Evolutionary conservation across 2,888 invertebrate species (phyloP).

Genomic region (Eurytoma californica): DNA sequence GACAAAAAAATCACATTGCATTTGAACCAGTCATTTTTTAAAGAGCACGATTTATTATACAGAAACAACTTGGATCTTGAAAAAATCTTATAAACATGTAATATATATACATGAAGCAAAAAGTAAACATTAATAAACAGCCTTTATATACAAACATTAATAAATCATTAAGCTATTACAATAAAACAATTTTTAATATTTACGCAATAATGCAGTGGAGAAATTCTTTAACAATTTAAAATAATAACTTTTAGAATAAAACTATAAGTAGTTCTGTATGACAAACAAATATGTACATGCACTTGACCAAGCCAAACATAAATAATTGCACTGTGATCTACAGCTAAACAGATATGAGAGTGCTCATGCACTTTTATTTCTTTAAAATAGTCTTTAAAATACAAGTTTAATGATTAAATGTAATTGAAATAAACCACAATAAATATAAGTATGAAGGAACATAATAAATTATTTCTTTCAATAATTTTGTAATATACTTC

Average conservation of each 20-base stretch:
- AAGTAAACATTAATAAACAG: slow-evolving; percentile 53
- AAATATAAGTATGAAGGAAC: not conserved
- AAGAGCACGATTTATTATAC: slow-evolving; percentile 71
- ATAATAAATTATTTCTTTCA: not conserved
- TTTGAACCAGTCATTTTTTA: slow-evolving; percentile 72
- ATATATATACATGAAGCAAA: slow-evolving; percentile 51
- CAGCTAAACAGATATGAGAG: slow-evolving; percentile 42
- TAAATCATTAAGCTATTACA: slow-evolving; percentile 42
- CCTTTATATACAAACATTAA: slow-evolving; percentile 45
- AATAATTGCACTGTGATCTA: slow-evolving; percentile 40
- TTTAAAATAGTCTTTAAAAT: slow-evolving; percentile 21
- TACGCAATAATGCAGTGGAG: slow-evolving; percentile 14
- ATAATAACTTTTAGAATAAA: slow-evolving; percentile 16
- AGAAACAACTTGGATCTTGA: slow-evolving; percentile 56
- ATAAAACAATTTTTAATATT: slow-evolving; percentile 23
- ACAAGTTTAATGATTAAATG: slow-evolving; percentile 8
- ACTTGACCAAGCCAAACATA: slow-evolving; percentile 55
- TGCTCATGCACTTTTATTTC: slow-evolving; percentile 50
- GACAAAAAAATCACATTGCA: slow-evolving; percentile 64
- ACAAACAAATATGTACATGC: slow-evolving; percentile 56
- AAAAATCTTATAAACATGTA: slow-evolving; percentile 54
- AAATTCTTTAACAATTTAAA: slow-evolving; percentile 22
- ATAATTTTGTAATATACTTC: not conserved
- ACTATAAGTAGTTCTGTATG: slow-evolving; percentile 55
- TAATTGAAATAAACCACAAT: slow-evolving; percentile 12